Base-by-base conservation (phyloP, 2,113 vertebrate species). In the Gnathonemus echidnorhynchus region DNA sequence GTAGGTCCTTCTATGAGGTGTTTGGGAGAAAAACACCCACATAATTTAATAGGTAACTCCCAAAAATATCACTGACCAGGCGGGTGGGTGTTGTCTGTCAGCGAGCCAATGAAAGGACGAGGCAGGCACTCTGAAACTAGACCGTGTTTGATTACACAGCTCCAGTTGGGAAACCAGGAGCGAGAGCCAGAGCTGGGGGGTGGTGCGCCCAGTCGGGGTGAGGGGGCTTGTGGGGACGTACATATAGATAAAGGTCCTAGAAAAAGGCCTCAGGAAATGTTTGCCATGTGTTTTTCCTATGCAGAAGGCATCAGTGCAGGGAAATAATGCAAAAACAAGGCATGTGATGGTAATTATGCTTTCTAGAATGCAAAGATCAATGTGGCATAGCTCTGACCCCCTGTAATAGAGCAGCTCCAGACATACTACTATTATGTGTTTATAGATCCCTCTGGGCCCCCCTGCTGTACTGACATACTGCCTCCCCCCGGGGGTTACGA, bases 51-150 rank as follows among this genome's bases (percentile, higher is more conserved):
- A 15, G 42, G 66, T 45, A 24, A 42, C 88, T 84, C 74, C 70
- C 49, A 35, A 84, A 74, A 74, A 84, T 53, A 35, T 42, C 48
- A 53, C 48, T 50, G 52, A 15, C 74, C 50, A 45, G 74, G 50
- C 31, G 39, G 74, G 88, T 35, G 74, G 88, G 88, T 56, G 88
- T 83, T 84, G 88, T 89, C 88, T 52, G 74, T 50, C 49, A 48
- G 42, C 1, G 7, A 24, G 74, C 88, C 88, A 89, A 56, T 89
- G 74, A 56, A 24, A 42, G 49, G 49, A 84, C 27, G 4, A 85
- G 83, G 27, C 39, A 21, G 39, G 31, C 45, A 35, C 58, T 80
- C 6, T 80, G 88, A 89, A 53, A 89, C 27, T 31, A 53, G 70
- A 83, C 70, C 27, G 9, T 80, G 88, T 83, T 80, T 80, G 88